Conservation (phyloP, 2,797 vertebrate species). For the Phaenicophaeus curvirostris region DNA sequence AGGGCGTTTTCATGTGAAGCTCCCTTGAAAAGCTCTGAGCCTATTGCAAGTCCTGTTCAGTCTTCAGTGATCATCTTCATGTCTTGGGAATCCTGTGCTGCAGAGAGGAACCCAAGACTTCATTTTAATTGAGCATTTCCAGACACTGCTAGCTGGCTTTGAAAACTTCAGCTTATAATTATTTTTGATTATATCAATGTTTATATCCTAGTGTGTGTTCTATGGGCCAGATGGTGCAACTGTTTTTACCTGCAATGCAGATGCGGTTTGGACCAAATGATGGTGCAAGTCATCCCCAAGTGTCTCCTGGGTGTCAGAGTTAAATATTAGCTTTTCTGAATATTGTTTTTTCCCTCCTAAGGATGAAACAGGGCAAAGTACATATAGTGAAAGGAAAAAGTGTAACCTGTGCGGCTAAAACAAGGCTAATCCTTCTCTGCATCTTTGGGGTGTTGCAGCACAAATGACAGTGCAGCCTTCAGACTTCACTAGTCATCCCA, state of each 20-base stretch:
- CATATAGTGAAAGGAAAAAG: not conserved
- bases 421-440: conserved; percentile 24
- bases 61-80: not conserved
- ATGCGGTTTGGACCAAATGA: conserved; percentile 43
- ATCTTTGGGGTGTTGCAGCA: not conserved
- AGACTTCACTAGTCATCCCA: conserved; percentile 25
- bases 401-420: not conserved
- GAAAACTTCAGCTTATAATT: conserved; percentile 17
- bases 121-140: not conserved
- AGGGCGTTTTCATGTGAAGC: not conserved
- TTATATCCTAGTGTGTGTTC: not conserved
- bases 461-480: conserved; percentile 4
- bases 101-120: not conserved
- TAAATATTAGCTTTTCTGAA: not conserved
- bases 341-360: not conserved
- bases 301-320: not conserved
- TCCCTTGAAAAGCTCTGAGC: not conserved
- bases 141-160: not conserved
- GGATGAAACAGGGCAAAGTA: not conserved
- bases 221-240: conserved; percentile 34
- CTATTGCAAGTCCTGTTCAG: not conserved
- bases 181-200: conserved; percentile 28
- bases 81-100: not conserved
- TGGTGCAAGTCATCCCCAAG: conserved; percentile 32
- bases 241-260: conserved; percentile 61